Evolutionary conservation across 1,140 invertebrate genomes (phyloP), one percentile per base, ranked within the genome.

Genomic region (Gryon sp.): DNA sequence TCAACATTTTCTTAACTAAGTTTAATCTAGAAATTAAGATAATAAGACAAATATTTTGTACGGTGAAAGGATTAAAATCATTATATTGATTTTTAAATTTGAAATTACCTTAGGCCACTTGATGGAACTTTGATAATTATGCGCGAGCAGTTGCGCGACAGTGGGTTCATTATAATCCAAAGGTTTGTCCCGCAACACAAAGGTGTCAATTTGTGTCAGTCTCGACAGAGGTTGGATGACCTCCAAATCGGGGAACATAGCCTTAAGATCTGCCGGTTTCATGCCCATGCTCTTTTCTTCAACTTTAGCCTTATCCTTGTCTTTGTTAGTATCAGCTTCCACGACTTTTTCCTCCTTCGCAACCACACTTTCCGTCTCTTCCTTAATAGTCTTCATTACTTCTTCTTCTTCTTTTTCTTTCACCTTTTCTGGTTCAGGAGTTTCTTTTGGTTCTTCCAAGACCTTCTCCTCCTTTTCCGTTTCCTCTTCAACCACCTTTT

Each of bases 191-290:
- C 89, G 84, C 9, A 92, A 69, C 2, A 92, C 89, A 80, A 90
- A 92, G 1, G 91, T 91, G 66, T 92, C 91, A 18, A 92, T 90
- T 83, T 92, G 91, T 4, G 91, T 90, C 24, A 92, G 83, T 46
- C 90, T 84, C 0, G 90, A 90, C 1, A 92, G 84, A 0, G 92
- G 92, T 78, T 93, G 92, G 70, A 93, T 93, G 0, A 94, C 92
- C 84, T 94, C 93, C 20, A 94, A 86, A 80, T 94, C 93, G 4
- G 93, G 93, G 63, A 93, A 94, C 89, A 93, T 92, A 0, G 92
- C 92, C 82, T 93, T 93, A 0, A 94, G 85, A 83, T 93, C 92
- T 1, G 92, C 92, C 14, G 90, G 91, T 84, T 93, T 92, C 80
- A 92, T 92, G 16, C 91, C 57, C 2, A 26, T 91, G 76, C 90